A percentile compares a stretch with the other conserved stretches of the same genome.
Conservation (phyloP, 2,888 invertebrate genomes). For the Melieria omissa region DNA sequence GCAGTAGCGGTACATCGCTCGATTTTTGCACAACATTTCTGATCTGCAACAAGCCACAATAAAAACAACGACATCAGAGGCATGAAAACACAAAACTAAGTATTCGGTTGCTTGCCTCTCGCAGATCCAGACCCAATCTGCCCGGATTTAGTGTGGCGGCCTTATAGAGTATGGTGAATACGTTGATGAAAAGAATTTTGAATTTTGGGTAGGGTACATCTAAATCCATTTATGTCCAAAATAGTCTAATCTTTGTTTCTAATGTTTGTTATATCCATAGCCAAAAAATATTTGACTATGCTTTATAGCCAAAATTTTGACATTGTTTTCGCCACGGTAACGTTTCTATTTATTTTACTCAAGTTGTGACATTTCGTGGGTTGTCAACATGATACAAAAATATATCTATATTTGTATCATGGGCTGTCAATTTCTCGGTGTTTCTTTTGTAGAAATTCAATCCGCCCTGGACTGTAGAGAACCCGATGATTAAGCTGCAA, state of each 20-base stretch:
- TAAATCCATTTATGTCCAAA: constrained; percentile 36
- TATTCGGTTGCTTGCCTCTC: constrained; percentile 41
- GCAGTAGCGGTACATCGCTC: constrained; percentile 47
- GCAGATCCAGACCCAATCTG: constrained; percentile 52
- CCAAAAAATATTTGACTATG: not conserved
- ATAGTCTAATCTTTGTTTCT: constrained; percentile 19
- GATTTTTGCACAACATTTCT: constrained; percentile 34
- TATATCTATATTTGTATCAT: constrained; percentile 4
- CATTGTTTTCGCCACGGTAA: not conserved
- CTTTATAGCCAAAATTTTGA: constrained; percentile 7
- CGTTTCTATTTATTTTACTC: too few species aligned
- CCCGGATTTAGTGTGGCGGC: constrained; percentile 55
- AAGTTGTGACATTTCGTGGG: not conserved
- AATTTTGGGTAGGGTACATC: constrained; percentile 46
- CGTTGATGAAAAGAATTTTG: constrained; percentile 56
- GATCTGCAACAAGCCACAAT: constrained; percentile 28
- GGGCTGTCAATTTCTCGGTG: constrained; percentile 24
- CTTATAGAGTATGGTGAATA: constrained; percentile 54
- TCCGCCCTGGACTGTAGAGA: constrained; percentile 77
- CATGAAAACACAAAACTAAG: not conserved
- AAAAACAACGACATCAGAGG: not conserved
- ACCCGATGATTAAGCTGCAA: constrained; percentile 74
- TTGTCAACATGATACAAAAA: constrained; percentile 12
- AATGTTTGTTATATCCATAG: not conserved
- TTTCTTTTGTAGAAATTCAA: constrained; percentile 71